Evolutionary conservation across 1,140 invertebrate genomes (phyloP), one percentile per base, ranked within the genome.

Genomic region (Tetragnatha versicolor): DNA sequence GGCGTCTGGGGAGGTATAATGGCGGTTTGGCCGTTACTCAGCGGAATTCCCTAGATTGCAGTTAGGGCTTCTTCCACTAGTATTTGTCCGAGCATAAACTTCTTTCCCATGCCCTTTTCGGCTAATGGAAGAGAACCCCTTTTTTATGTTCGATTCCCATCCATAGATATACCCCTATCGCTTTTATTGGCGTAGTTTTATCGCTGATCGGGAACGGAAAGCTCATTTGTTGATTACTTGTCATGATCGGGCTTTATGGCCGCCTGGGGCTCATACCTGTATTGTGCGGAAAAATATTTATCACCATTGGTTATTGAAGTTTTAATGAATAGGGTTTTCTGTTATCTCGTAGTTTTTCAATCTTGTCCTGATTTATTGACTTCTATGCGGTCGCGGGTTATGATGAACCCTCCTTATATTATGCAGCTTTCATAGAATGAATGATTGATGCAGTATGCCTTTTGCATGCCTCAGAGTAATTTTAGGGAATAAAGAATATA

Each of bases 71-170:
- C 69, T 73, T 73, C 47, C 49, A 73, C 53, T 73, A 31, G 69
- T 60, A 73, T 60, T 73, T 73, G 69, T 73, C 55, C 69, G 37
- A 45, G 69, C 53, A 73, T 73, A 73, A 73, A 73, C 51, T 73
- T 73, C 69, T 73, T 45, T n/a, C n/a, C 53, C 42, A 37, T 25
- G n/a, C 66, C n/a, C 33, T 70, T 31, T 70, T 22, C 37, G 2
- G 20, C 31, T 73, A 73, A 73, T 73, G 69, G 53, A 47, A 22
- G n/a, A n/a, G 22, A 45, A 73, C 37, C 51, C 45, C 27, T 60
- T 60, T 73, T 60, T 47, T 33, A 20, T 29, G 27, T 35, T 14
- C 31, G 29, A 29, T 49, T 66, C 25, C 39, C 27, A 14, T 66
- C 49, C 39, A 29, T 37, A 63, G n/a, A 37, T 20, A 42, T 63